Evolutionary conservation across 2,797 vertebrate species (phyloP).

Genomic region (Xerus rutilus): DNA sequence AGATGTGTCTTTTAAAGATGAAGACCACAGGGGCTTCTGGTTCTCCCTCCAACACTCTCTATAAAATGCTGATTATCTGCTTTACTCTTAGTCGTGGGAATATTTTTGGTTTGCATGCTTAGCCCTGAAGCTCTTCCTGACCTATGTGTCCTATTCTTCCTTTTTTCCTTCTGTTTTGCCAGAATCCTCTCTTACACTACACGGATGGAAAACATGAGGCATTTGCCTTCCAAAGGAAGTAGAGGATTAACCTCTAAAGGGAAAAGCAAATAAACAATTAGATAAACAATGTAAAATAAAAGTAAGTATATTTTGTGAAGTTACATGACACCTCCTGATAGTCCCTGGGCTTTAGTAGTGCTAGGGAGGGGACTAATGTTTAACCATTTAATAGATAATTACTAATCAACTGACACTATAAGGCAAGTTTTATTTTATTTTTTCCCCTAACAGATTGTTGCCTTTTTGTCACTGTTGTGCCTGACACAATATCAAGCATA

Average conservation of each 20-base stretch:
- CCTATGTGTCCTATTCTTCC: neutral
- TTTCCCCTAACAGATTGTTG: neutral
- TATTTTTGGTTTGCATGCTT: neutral
- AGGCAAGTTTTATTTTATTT: neutral
- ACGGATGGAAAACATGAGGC: neutral
- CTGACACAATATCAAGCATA: neutral
- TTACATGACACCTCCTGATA: neutral
- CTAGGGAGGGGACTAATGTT: neutral
- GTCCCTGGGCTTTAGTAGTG: neutral
- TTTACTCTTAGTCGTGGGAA: neutral
- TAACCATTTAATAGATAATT: neutral
- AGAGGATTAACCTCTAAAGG: neutral
- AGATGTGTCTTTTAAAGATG: neutral
- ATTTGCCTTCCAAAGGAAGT: neutral
- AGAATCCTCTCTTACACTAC: neutral
- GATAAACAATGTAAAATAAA: neutral
- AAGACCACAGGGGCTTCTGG: neutral
- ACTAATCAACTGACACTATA: neutral
- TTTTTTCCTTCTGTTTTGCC: neutral
- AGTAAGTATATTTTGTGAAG: neutral
- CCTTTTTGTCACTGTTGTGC: neutral
- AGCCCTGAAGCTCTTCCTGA: constrained; percentile 26
- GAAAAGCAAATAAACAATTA: neutral
- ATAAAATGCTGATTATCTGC: constrained; percentile 4
- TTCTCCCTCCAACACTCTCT: neutral